Evolutionary conservation across 2,888 invertebrate species (phyloP), one percentile per base, ranked within the genome.

Genomic region (Lordiphosa fenestrarum): DNA sequence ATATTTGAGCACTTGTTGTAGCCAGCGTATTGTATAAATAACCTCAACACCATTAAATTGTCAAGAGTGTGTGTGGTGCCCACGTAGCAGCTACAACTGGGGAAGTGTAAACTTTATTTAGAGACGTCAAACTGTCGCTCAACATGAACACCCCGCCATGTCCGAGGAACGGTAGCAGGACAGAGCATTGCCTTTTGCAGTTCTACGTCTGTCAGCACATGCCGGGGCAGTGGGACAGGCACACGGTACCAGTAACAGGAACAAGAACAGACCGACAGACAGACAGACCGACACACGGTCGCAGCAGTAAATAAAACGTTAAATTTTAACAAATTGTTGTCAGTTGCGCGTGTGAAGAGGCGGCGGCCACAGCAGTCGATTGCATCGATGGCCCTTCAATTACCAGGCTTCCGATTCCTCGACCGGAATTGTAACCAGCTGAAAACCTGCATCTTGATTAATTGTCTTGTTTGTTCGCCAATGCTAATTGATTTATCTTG

Each of bases 321-420:
- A 77, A 84, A 84, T 77, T 84, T 80, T 81, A 77, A 84, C 80
- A 81, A 80, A 83, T 83, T 81, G 81, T 73, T 71, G 78, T 71
- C 67, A 72, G 67, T 58, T 68, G 53, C 59, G 70, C 67, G 80
- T 75, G 83, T 59, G 72, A 71, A 76, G 65, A 73, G 62, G 63
- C 54, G 44, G 47, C 19, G 19, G 19, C 19, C 1, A 19, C 4
- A 19, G 19, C 19, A 19, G 19, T 19, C 19, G 12, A 66, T 48
- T 62, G 61, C 64, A 64, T 74, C 80, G 67, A 75, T 69, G 73
- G 80, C 76, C 64, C 63, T 77, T 77, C 80, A 77, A 77, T 83
- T 77, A 77, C 67, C 83, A 65, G 64, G 46, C 38, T 75, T 65
- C 69, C 61, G 63, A 48, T 42, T 42, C 42, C 19, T 35, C 35